Percentiles rank a stretch among this genome's conserved stretches.
These are phyloP conservation scores for Drosophila borealis DNA, from an alignment of 2,888 invertebrate genomes.

Conservation along the genomic window DNA sequence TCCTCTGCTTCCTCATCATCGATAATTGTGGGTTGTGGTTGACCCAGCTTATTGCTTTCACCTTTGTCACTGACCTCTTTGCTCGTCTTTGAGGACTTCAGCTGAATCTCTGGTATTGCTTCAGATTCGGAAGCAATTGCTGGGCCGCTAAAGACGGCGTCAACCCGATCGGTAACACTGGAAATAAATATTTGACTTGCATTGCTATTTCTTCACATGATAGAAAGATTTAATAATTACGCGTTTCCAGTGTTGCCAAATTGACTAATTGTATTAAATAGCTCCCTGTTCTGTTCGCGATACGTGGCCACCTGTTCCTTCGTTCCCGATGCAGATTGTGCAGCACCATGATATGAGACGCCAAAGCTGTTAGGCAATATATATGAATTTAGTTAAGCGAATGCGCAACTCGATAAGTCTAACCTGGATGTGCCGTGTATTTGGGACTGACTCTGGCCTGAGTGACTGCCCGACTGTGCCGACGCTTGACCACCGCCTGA, in stretches of 20 bases:
- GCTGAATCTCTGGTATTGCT: slow-evolving; percentile 75
- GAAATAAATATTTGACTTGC: not conserved
- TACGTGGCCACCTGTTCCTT: slow-evolving; percentile 87
- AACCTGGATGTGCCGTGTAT: slow-evolving; percentile 90
- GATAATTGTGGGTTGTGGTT: slow-evolving; percentile 80
- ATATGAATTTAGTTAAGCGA: not conserved
- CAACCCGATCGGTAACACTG: slow-evolving; percentile 83
- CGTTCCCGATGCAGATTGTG: slow-evolving; percentile 92
- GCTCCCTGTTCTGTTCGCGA: slow-evolving; percentile 89
- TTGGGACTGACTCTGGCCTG: slow-evolving; percentile 93
- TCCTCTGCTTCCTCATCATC: slow-evolving; percentile 87
- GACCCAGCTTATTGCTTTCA: slow-evolving; percentile 58
- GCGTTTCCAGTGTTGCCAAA: slow-evolving; percentile 82
- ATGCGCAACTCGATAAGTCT: not conserved
- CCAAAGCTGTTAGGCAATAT: slow-evolving; percentile 86
- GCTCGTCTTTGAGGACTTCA: slow-evolving; percentile 79
- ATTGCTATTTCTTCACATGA: not conserved
- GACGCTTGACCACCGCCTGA: slow-evolving; percentile 92
- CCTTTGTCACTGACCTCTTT: slow-evolving; percentile 66
- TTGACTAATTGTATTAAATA: slow-evolving; percentile 88
- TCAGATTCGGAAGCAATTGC: slow-evolving; percentile 66
- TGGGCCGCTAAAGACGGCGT: slow-evolving; percentile 79
- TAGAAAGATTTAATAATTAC: slow-evolving; percentile 55
- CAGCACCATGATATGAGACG: slow-evolving; percentile 91
- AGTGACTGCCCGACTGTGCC: slow-evolving; percentile 90